These are phyloP conservation scores for Cyclura pinguis DNA, from an alignment of 2,797 vertebrate species.

Conservation along the genomic window DNA sequence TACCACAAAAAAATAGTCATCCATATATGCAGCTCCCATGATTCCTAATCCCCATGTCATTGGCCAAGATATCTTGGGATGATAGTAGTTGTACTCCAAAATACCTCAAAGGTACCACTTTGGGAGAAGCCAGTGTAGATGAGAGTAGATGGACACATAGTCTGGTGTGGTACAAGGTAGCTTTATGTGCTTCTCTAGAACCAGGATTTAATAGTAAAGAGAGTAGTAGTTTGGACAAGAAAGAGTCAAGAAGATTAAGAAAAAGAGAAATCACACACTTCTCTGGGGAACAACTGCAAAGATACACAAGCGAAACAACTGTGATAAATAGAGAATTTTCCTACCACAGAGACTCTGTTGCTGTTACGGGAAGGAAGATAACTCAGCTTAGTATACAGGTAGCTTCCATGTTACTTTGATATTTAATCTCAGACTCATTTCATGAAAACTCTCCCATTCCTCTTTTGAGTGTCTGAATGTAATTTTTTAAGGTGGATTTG, in stretches of 20 bases:
- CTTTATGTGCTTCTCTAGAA: background rate
- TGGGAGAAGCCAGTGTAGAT: no score
- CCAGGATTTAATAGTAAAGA: background rate
- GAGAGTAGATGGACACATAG: background rate
- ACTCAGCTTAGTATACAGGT: slow-evolving; percentile 11
- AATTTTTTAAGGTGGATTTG: background rate
- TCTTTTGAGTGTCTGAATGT: background rate
- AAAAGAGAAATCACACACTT: background rate
- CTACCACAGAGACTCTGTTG: background rate
- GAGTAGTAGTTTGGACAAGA: background rate
- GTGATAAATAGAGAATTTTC: background rate
- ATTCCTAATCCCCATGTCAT: no score
- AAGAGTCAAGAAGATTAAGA: background rate
- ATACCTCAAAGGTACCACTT: no score
- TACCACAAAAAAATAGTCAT: background rate
- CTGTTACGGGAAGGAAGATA: slow-evolving; percentile 25
- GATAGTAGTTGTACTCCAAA: no score
- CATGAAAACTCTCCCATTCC: slow-evolving; percentile 16
- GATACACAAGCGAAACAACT: background rate
- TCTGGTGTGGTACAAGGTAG: no score
- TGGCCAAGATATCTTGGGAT: no score
- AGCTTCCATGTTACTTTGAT: background rate
- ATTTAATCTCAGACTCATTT: slow-evolving; percentile 42
- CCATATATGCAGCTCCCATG: background rate
- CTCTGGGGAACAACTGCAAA: background rate